phyloP scores from a whole-genome alignment of 2,888 invertebrate species.

The Cabera pusaria region DNA sequence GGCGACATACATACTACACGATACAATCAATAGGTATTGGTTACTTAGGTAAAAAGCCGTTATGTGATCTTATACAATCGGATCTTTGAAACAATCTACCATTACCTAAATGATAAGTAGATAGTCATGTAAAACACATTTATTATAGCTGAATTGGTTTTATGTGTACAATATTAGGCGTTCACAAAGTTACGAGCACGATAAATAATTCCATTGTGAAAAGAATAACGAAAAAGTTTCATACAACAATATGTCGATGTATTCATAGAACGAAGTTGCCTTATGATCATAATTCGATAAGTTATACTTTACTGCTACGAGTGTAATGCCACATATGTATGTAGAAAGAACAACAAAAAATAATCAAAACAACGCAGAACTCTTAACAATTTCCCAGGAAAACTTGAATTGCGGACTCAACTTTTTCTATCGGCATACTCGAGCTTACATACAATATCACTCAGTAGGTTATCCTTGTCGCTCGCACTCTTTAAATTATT shows the following conservation, averaged over 20 bases:
- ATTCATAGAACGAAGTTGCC: constrained; percentile 24
- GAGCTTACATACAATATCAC: constrained; percentile 38
- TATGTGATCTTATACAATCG: too few relatives aligned
- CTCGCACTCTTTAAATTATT: too few relatives aligned
- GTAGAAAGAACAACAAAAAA: constrained; percentile 32
- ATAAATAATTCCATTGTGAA: constrained; percentile 6
- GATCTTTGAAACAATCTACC: too few relatives aligned
- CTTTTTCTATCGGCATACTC: constrained; percentile 48
- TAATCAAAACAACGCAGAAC: constrained; percentile 45
- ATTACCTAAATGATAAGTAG: too few relatives aligned
- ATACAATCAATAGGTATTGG: too few relatives aligned
- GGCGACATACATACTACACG: too few relatives aligned
- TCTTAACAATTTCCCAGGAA: constrained; percentile 51
- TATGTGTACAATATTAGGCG: neutral
- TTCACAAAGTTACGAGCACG: constrained; percentile 6
- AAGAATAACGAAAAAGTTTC: constrained; percentile 9
- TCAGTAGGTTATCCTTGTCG: too few relatives aligned
- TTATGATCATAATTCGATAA: constrained; percentile 32
- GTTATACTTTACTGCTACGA: constrained; percentile 22
- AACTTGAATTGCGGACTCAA: constrained; percentile 55
- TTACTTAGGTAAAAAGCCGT: too few relatives aligned
- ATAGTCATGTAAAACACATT: too few relatives aligned
- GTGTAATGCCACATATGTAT: constrained; percentile 14
- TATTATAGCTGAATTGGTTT: constrained; percentile 6
- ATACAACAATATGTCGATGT: constrained; percentile 8